phyloP scores from a whole-genome alignment of 2,888 invertebrate species.

The Parascotia fuliginaria region DNA sequence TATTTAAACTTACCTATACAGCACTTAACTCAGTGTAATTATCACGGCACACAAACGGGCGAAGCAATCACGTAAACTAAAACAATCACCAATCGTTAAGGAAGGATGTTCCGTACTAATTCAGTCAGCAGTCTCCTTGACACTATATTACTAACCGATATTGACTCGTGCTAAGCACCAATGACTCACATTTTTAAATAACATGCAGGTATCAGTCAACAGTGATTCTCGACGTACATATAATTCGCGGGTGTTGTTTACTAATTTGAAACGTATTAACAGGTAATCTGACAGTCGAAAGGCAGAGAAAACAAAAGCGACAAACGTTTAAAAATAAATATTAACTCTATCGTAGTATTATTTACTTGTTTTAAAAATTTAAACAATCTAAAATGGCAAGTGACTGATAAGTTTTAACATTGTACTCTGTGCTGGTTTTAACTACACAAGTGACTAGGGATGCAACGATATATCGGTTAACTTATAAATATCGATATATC shows the following conservation, averaged over 20 bases:
- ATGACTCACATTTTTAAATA: conserved; percentile 55
- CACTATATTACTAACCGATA: conserved; percentile 65
- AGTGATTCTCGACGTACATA: conserved; percentile 7
- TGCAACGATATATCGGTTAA: too few species aligned
- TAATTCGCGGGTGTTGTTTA: conserved; percentile 43
- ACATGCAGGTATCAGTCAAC: conserved; percentile 21
- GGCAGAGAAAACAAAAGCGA: too few species aligned
- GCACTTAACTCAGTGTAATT: not conserved
- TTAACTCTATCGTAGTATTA: not conserved
- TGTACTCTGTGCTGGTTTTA: too few species aligned
- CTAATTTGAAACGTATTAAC: not conserved
- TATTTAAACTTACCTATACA: conserved; percentile 32
- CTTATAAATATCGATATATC: too few species aligned
- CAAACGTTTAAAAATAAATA: too few species aligned
- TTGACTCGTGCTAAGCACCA: conserved; percentile 59
- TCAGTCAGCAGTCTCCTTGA: conserved; percentile 59
- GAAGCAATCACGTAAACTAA: conserved; percentile 27
- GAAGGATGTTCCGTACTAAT: conserved; percentile 32
- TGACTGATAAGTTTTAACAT: too few species aligned
- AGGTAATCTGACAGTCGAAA: too few species aligned
- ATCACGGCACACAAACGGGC: conserved; percentile 7
- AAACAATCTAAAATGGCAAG: too few species aligned
- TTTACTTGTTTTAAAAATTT: too few species aligned
- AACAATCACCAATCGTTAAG: conserved; percentile 35
- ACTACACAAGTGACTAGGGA: too few species aligned